Evolutionary conservation across 2,797 vertebrate species (phyloP).

Genomic region (Mus minutoides): DNA sequence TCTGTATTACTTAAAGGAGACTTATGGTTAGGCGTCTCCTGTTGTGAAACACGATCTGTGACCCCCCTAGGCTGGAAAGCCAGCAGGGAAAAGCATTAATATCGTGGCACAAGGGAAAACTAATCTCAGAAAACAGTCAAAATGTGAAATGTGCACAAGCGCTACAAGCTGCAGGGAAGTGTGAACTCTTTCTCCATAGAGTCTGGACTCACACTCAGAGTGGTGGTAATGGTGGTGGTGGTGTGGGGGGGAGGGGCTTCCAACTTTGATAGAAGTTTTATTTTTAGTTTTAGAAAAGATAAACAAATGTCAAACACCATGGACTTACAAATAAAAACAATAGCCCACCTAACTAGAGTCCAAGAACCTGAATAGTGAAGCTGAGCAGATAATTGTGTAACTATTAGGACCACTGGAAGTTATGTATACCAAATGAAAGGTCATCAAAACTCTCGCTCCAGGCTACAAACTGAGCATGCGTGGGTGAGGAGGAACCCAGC

Average conservation of each 20-base stretch:
- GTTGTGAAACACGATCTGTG: conserved; percentile 94
- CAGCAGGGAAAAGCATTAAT: conserved; percentile 94
- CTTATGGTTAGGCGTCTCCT: conserved; percentile 94
- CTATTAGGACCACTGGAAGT: conserved; percentile 65
- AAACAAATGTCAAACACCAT: neutral
- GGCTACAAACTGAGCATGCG: conserved; percentile 64
- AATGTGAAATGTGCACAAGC: neutral
- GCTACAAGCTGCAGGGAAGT: neutral
- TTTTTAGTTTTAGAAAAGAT: conserved; percentile 44
- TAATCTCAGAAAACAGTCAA: conserved; percentile 84
- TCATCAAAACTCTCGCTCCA: conserved; percentile 75
- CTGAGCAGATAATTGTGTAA: conserved; percentile 64
- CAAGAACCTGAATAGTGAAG: conserved; percentile 63
- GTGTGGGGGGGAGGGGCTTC: rapidly evolving
- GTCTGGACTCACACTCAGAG: neutral
- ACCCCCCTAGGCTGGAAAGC: conserved; percentile 89
- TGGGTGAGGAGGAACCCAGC: conserved; percentile 72
- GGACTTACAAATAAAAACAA: neutral
- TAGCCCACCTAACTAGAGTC: neutral
- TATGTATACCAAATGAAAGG: conserved; percentile 74
- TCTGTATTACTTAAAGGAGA: conserved; percentile 97
- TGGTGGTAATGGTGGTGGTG: neutral
- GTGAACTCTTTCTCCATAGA: conserved; percentile 11
- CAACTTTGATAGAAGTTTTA: neutral
- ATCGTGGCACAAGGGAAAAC: conserved; percentile 89